Percentiles rank a stretch among this genome's conserved stretches.
These are phyloP conservation scores for Chaitophorus viminalis DNA, from an alignment of 2,888 invertebrate genomes.

Conservation along the genomic window DNA sequence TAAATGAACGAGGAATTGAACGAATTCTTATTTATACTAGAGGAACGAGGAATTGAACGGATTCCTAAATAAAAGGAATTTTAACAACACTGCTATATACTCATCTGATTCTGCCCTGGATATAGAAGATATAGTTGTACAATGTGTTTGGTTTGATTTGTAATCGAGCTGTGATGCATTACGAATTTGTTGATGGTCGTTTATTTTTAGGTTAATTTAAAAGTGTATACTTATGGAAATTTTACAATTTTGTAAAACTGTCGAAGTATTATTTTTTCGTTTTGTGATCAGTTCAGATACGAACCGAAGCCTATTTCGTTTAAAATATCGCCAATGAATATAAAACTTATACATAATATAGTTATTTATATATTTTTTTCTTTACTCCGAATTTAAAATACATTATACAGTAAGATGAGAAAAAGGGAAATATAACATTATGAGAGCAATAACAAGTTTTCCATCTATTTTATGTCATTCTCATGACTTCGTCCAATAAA, in stretches of 20 bases:
- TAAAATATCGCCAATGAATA: background rate
- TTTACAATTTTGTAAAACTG: background rate
- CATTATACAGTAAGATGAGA: background rate
- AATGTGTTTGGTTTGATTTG: too few species aligned
- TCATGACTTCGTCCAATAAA: background rate
- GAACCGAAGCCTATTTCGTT: background rate
- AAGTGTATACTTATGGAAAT: background rate
- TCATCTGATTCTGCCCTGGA: too few species aligned
- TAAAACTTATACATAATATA: background rate
- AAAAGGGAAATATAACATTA: background rate
- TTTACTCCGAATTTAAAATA: background rate
- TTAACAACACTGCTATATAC: too few species aligned
- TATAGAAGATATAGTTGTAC: too few species aligned
- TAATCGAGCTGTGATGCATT: too few species aligned
- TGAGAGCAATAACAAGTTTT: background rate
- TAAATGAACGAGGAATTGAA: too few species aligned
- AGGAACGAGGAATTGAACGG: too few species aligned
- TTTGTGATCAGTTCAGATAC: background rate
- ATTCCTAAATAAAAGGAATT: too few species aligned
- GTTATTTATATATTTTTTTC: background rate
- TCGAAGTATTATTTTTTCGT: background rate
- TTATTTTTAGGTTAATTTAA: too few species aligned
- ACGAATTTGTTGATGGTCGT: too few species aligned
- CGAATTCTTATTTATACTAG: too few species aligned
- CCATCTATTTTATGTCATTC: background rate